Base-by-base conservation (phyloP, 2,113 vertebrate genomes). In the Labeo catla region DNA sequence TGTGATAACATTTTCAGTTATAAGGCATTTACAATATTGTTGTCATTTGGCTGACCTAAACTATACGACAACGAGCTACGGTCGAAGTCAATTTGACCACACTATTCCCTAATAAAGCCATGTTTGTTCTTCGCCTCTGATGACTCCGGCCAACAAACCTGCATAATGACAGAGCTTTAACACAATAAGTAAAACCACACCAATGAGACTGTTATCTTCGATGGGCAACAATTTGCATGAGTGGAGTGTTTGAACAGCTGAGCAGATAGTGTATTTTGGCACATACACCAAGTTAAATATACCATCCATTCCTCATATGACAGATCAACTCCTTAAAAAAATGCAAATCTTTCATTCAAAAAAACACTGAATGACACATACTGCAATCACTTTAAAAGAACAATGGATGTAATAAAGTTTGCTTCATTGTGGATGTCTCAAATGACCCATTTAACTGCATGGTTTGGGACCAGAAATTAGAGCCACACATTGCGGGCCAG, bases 221-320 rank as follows among this genome's bases (percentile, higher is more conserved):
- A 54, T 77, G 66, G 52, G 49, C 76, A 81, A 79, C 54, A n/a
- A 72, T 70, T 34, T 11, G 39, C 34, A 13, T 73, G 52, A 52
- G 50, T 54, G 57, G 49, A 68, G 73, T 86, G 70, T 90, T 90
- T 90, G 50, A 85, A 85, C 85, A 87, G 89, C 87, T 90, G 89
- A 86, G 84, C 57, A 39, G 5, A 47, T 15, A 73, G 65, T 86
- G 65, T 86, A 72, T 68, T 45, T 81, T 86, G 84, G 36, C 52
- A 8, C n/a, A 72, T 43, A 54, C 34, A 50, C 23, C 6, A 34
- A 43, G 80, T 84, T 76, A 66, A 68, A 84, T 61, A 66, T 59
- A 59, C 49, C 16, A 28, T n/a, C 66, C 70, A 61, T 50, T n/a
- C 36, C 6, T 19, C 3, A 6, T 57, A 49, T 34, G n/a, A 57